Evolutionary conservation across 2,888 invertebrate species (phyloP), one percentile per base, ranked within the genome.

Genomic region (Octonoba sinensis): DNA sequence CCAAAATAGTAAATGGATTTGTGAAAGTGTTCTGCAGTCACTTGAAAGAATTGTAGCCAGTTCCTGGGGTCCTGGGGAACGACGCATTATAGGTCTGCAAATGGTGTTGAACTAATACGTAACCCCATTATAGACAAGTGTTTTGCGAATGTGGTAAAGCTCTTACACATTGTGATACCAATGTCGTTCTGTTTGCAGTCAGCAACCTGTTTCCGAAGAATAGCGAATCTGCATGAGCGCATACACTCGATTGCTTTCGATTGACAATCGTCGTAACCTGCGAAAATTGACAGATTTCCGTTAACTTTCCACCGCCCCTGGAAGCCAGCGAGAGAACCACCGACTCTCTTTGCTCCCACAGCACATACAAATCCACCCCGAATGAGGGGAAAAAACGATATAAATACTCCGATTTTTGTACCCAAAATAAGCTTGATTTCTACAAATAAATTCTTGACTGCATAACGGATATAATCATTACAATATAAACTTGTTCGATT

Each of bases 341-440:
- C 15, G 49, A 78, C 78, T 72, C 66, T 66, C 78, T 51, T 66
- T 71, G 62, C 56, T 77, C 72, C 59, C 78, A 71, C 78, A 78
- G 12, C 46, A 44, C 46, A 18, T 51, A 51, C 51, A 51, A n/a
- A n/a, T 67, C 49, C 27, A n/a, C 47, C 22, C 51, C n/a, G 57
- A 65, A 65, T 56, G 18, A 24, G 57, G 22, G 6, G 11, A 47
- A 49, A 71, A 46, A 22, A 60, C 18, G 18, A 51, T 16, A 51
- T 51, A 51, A 51, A 51, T 51, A 51, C 36, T 11, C 71, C 22
- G 16, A 46, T 13, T 24, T 47, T 46, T 22, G 15, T 62, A 18
- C 65, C 20, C 59, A 59, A 59, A 75, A 75, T 75, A 75, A 75
- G 75, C 75, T 67, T 75, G 75, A 59, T 75, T 75, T 75, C 67